A percentile compares a stretch with the other conserved stretches of the same genome.
phyloP scores from a whole-genome alignment of 2,888 invertebrate genomes.

The Keiferia lycopersicella region DNA sequence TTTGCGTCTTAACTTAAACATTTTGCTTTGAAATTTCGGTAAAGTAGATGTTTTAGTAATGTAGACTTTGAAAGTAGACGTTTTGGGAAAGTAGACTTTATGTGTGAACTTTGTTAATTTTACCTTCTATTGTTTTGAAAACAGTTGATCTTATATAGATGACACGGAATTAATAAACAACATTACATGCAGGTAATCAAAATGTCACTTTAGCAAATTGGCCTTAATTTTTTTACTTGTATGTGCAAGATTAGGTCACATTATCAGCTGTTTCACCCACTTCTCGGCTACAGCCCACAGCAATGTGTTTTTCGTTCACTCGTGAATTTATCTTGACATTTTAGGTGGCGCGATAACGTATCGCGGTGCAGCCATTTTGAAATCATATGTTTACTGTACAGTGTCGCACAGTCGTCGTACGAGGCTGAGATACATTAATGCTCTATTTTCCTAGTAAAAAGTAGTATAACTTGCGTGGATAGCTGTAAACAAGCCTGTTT shows the following conservation, averaged over 20 bases:
- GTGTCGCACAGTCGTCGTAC: background rate
- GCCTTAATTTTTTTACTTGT: background rate
- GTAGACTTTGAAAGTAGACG: too few species aligned
- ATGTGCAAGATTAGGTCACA: background rate
- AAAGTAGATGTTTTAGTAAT: too few species aligned
- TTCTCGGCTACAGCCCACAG: background rate
- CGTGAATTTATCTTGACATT: constrained; percentile 37
- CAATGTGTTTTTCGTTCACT: background rate
- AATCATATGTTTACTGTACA: constrained; percentile 19
- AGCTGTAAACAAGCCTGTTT: background rate
- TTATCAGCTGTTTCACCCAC: constrained; percentile 8
- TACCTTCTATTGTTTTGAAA: too few species aligned
- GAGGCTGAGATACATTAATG: constrained; percentile 8
- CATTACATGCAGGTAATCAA: too few species aligned
- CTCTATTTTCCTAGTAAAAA: background rate
- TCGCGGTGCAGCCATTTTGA: constrained; percentile 50
- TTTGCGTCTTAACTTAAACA: too few species aligned
- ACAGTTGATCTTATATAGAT: too few species aligned
- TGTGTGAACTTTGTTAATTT: too few species aligned
- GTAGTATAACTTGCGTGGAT: background rate
- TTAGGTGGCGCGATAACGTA: constrained; percentile 41
- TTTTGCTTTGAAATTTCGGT: too few species aligned
- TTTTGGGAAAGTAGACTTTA: too few species aligned
- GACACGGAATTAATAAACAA: too few species aligned
- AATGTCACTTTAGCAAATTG: too few species aligned